Percentiles rank a stretch among this genome's conserved stretches.
phyloP scores from a whole-genome alignment of 2,888 invertebrate species.

The Drosophila percnosoma region DNA sequence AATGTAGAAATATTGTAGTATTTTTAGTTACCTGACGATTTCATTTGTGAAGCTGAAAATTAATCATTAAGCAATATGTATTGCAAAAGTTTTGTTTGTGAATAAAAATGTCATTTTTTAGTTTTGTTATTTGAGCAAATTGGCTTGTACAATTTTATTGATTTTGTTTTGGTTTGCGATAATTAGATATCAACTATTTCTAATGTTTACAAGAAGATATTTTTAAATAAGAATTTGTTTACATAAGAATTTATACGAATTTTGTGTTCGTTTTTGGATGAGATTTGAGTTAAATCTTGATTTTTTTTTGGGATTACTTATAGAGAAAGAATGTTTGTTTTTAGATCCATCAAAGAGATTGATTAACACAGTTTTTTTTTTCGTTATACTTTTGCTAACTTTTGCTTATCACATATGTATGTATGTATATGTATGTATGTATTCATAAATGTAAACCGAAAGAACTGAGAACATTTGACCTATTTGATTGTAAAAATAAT shows the following conservation, averaged over 20 bases:
- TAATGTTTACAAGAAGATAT: slow-evolving; percentile 57
- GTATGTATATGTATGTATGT: slow-evolving; percentile 1
- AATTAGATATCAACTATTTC: slow-evolving; percentile 50
- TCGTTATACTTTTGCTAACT: slow-evolving; percentile 28
- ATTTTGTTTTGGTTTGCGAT: slow-evolving; percentile 55
- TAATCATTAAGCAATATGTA: not conserved
- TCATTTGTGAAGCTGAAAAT: slow-evolving; percentile 11
- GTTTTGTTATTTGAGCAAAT: slow-evolving; percentile 81
- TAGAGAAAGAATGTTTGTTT: slow-evolving; percentile 26
- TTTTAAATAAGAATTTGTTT: slow-evolving; percentile 25
- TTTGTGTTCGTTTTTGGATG: slow-evolving; percentile 15
- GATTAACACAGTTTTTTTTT: slow-evolving; percentile 65
- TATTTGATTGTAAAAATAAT: slow-evolving; percentile 48
- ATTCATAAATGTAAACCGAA: slow-evolving; percentile 38
- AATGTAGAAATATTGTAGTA: not conserved
- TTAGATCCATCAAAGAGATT: slow-evolving; percentile 80
- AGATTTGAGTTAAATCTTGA: slow-evolving; percentile 20
- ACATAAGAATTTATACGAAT: slow-evolving; percentile 23
- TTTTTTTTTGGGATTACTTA: slow-evolving; percentile 26
- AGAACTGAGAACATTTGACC: slow-evolving; percentile 49
- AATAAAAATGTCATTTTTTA: slow-evolving; percentile 20
- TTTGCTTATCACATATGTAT: slow-evolving; percentile 51
- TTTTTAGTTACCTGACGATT: not conserved
- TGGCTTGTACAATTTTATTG: slow-evolving; percentile 84
- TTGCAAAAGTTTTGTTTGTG: not conserved